Percentiles rank a stretch among this genome's conserved stretches.
phyloP scores from a whole-genome alignment of 2,113 vertebrate genomes.

The Illadopsis cleaveri region DNA sequence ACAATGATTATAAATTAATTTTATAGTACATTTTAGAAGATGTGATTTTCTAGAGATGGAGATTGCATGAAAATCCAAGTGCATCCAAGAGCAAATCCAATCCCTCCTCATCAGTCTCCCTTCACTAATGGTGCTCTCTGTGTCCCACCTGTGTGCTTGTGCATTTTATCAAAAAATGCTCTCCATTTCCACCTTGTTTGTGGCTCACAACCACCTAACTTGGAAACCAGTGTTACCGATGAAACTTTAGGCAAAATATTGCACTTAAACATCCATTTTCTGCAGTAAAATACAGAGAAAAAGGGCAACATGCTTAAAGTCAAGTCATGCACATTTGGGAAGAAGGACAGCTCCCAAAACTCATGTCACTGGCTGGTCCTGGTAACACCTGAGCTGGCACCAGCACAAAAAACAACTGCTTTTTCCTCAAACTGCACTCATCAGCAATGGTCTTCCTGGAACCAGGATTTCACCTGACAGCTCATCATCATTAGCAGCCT shows the following conservation, averaged over 20 bases:
- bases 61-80: not conserved
- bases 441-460: not conserved
- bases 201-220: not conserved
- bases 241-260: not conserved
- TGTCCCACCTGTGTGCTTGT: not conserved
- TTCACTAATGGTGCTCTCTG: not conserved
- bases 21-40: not conserved
- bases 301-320: not conserved
- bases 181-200: not conserved
- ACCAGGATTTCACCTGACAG: not conserved
- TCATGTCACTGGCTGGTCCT: not conserved
- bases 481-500: not conserved
- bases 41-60: not conserved
- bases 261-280: not conserved
- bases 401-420: not conserved
- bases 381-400: not conserved
- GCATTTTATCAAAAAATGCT: not conserved
- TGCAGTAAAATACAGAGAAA: not conserved
- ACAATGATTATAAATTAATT: not conserved
- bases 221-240: not conserved
- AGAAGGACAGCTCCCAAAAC: not conserved
- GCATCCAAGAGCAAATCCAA: not conserved
- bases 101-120: not conserved
- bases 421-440: not conserved
- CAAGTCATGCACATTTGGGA: not conserved